phyloP scores from a whole-genome alignment of 2,113 vertebrate species.

The Ictalurus punctatus region DNA sequence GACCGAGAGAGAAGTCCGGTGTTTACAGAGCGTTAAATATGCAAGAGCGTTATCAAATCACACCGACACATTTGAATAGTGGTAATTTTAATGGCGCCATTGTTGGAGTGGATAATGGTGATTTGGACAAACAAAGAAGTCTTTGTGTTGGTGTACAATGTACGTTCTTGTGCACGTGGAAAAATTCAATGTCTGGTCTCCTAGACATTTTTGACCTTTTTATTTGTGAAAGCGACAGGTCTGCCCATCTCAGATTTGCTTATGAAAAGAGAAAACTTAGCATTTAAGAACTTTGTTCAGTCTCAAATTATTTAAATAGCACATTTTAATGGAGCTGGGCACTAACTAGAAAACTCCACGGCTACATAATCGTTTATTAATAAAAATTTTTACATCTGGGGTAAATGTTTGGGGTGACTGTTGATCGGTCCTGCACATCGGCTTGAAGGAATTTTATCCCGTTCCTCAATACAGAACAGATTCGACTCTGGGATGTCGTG shows the following conservation, averaged over 20 bases:
- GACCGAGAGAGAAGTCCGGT: not conserved
- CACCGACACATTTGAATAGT: constrained; percentile 40
- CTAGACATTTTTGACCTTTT: not conserved
- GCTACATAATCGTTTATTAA: not conserved
- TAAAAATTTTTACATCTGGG: too few relatives aligned
- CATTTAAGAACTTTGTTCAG: not conserved
- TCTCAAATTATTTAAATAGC: not conserved
- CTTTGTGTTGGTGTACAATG: constrained; percentile 1
- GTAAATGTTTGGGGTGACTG: too few relatives aligned
- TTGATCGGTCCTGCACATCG: too few relatives aligned
- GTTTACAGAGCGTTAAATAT: constrained; percentile 1
- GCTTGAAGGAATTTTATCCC: too few relatives aligned
- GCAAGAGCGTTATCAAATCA: constrained; percentile 45
- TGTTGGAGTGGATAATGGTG: not conserved
- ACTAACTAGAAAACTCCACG: not conserved
- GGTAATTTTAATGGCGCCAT: constrained; percentile 33
- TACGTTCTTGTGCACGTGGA: constrained; percentile 2
- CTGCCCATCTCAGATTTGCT: not conserved
- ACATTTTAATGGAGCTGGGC: not conserved
- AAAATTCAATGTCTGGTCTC: not conserved
- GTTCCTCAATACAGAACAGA: too few relatives aligned
- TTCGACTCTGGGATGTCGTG: too few relatives aligned
- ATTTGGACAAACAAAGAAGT: constrained; percentile 15
- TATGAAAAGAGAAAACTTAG: not conserved
- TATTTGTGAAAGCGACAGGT: not conserved